Percentiles rank a stretch among this genome's conserved stretches.
phyloP scores from a whole-genome alignment of 2,113 vertebrate genomes.

The Deroptyus accipitrinus region DNA sequence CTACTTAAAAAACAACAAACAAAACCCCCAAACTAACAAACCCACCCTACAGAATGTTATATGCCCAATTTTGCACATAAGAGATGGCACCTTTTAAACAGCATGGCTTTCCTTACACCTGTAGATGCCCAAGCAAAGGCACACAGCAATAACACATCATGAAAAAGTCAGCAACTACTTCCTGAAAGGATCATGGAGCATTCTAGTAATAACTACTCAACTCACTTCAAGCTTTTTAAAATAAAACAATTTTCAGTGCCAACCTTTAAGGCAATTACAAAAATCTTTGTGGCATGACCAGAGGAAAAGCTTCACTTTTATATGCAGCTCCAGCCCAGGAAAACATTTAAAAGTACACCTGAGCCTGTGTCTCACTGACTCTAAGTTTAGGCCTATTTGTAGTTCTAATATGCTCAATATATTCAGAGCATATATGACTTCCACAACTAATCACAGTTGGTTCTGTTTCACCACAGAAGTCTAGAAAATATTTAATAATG shows the following conservation, averaged over 20 bases:
- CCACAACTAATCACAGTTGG: background rate
- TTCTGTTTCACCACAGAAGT: background rate
- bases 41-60: background rate
- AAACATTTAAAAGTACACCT: background rate
- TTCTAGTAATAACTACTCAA: background rate
- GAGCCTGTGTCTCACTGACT: background rate
- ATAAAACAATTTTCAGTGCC: background rate
- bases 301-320: background rate
- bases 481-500: background rate
- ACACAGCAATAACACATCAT: background rate
- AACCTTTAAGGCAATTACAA: background rate
- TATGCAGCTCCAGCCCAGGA: background rate
- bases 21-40: background rate
- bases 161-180: background rate
- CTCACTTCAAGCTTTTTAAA: background rate
- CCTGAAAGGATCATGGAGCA: background rate
- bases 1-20: background rate
- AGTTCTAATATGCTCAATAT: background rate
- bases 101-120: background rate
- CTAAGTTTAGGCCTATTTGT: background rate
- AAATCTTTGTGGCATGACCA: background rate
- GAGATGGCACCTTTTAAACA: background rate
- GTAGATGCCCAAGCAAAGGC: background rate
- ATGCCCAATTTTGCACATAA: background rate
- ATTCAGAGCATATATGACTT: background rate